These are phyloP conservation scores for Dipodomys spectabilis DNA, from an alignment of 2,113 vertebrate genomes.

Conservation along the genomic window DNA sequence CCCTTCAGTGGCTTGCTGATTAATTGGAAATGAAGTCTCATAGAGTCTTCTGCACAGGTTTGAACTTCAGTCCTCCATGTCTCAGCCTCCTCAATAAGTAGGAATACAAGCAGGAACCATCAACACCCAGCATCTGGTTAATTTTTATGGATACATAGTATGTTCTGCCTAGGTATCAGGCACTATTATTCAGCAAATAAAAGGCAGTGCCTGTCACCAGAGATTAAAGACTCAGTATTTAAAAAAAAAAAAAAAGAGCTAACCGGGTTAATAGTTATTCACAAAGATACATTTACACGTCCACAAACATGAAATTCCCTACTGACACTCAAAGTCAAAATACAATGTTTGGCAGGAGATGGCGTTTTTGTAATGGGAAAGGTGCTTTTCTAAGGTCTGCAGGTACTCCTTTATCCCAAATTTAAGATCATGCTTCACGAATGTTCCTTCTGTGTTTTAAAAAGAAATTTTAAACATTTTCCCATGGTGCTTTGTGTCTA, in stretches of 20 bases:
- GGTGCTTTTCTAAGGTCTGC: background rate
- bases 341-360: background rate
- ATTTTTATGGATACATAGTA: background rate
- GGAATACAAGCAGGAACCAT: too few relatives aligned
- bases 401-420: conserved; percentile 1
- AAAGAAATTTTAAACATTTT: background rate
- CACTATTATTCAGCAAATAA: conserved; percentile 18
- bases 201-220: background rate
- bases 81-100: too few relatives aligned
- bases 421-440: background rate
- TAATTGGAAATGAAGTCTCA: too few relatives aligned
- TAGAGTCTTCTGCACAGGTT: too few relatives aligned
- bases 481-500: conserved; percentile 10
- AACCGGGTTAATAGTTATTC: background rate
- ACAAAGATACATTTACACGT: background rate
- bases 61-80: too few relatives aligned
- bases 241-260: conserved; percentile 13
- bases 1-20: too few relatives aligned
- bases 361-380: background rate
- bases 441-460: background rate
- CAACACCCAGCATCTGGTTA: background rate
- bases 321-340: background rate
- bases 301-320: background rate
- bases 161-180: background rate
- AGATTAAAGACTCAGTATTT: conserved; percentile 34